Percentiles rank a stretch among this genome's conserved stretches.
These are phyloP conservation scores for Leptopterna dolabrata DNA, from an alignment of 2,888 invertebrate genomes.

Conservation along the genomic window DNA sequence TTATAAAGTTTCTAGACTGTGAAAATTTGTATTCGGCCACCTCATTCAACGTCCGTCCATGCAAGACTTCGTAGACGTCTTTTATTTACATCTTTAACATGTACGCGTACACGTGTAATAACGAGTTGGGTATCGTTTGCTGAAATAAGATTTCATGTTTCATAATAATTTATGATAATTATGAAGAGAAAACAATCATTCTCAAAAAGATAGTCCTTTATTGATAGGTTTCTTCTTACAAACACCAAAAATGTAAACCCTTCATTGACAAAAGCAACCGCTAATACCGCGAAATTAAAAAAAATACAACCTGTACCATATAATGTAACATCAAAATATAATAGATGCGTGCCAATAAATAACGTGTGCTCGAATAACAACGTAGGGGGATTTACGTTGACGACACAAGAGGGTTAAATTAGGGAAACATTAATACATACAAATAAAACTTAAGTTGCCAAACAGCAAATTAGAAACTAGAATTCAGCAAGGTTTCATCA, in stretches of 20 bases:
- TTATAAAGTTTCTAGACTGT: too few species aligned
- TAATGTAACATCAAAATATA: background rate
- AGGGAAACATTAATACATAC: too few species aligned
- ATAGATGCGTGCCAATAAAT: background rate
- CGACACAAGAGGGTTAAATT: background rate
- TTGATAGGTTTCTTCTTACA: background rate
- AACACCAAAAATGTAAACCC: background rate
- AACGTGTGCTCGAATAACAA: background rate
- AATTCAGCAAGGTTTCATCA: background rate
- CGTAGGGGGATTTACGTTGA: background rate
- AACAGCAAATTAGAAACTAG: background rate
- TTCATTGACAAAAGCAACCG: background rate
- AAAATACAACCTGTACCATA: background rate
- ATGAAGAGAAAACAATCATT: background rate
- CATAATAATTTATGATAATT: too few species aligned
- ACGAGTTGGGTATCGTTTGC: too few species aligned
- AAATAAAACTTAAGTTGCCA: background rate
- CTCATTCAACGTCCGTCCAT: too few species aligned
- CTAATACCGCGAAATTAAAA: background rate
- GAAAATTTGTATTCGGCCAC: too few species aligned
- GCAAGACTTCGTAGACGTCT: too few species aligned
- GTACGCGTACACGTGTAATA: too few species aligned
- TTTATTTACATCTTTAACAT: too few species aligned
- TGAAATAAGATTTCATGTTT: too few species aligned
- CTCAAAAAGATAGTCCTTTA: background rate